These are phyloP conservation scores for Blastobasis adustella DNA, from an alignment of 2,888 invertebrate species.

Conservation along the genomic window DNA sequence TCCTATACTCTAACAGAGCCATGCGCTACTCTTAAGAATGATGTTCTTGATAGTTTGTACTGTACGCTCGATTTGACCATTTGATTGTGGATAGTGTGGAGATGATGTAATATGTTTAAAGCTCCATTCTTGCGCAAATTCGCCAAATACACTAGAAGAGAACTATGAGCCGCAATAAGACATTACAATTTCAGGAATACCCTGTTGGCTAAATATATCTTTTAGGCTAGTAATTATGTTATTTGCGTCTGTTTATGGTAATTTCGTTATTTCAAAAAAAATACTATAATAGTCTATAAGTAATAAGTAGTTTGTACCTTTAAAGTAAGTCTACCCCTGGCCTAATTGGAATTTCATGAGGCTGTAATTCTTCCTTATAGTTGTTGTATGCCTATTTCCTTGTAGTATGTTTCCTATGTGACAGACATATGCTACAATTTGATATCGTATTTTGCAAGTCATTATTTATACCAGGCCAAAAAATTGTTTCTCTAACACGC, in stretches of 20 bases:
- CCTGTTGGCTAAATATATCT: slow-evolving; percentile 12
- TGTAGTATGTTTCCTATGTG: slow-evolving; percentile 7
- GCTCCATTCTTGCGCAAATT: slow-evolving; percentile 10
- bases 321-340: slow-evolving; percentile 9
- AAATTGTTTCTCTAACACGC: slow-evolving; percentile 11
- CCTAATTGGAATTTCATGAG: slow-evolving; percentile 9
- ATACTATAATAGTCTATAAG: slow-evolving; percentile 12
- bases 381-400: neutral
- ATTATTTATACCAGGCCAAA: slow-evolving; percentile 14
- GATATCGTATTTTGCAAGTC: slow-evolving; percentile 8
- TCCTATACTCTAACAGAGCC: slow-evolving; percentile 5
- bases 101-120: slow-evolving; percentile 12
- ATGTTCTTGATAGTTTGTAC: slow-evolving; percentile 11
- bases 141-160: slow-evolving; percentile 3
- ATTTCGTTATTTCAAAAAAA: slow-evolving; percentile 10
- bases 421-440: slow-evolving; percentile 12
- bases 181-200: slow-evolving; percentile 12
- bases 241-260: neutral
- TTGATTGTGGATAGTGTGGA: slow-evolving; percentile 13
- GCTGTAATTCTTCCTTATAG: too few relatives aligned
- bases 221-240: slow-evolving; percentile 11
- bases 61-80: slow-evolving; percentile 10
- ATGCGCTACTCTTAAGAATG: slow-evolving; percentile 1
- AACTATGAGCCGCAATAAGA: slow-evolving; percentile 13
- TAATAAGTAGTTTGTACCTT: slow-evolving; percentile 6